These are phyloP conservation scores for Hymenochirus boettgeri DNA, from an alignment of 2,113 vertebrate genomes.

Conservation along the genomic window DNA sequence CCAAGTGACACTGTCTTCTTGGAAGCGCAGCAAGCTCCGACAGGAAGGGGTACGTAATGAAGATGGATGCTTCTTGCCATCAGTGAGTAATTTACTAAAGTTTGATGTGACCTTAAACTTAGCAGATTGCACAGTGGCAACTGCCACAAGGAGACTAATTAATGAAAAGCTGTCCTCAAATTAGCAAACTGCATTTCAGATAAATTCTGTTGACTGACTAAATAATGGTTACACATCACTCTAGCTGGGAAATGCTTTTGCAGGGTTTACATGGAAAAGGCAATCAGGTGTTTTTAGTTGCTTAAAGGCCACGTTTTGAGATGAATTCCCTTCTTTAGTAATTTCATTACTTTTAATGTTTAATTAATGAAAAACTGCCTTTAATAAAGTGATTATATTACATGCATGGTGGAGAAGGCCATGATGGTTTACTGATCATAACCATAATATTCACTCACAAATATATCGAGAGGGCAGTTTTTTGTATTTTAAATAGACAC, in stretches of 20 bases:
- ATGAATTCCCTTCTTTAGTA: no score
- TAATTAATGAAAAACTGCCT: no score
- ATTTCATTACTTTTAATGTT: no score
- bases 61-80: conserved; percentile 96
- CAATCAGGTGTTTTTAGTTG: background rate
- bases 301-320: background rate
- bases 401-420: no score
- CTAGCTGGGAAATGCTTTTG: conserved; percentile 54
- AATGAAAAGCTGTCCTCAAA: conserved; percentile 85
- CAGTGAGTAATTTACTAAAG: conserved; percentile 89
- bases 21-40: conserved; percentile 77
- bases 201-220: conserved; percentile 83
- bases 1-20: conserved; percentile 74
- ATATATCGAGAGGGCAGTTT: no score
- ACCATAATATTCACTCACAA: no score
- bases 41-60: conserved; percentile 89
- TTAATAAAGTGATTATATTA: no score
- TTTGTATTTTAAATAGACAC: no score
- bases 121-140: conserved; percentile 85
- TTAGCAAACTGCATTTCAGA: conserved; percentile 84
- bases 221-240: conserved; percentile 70
- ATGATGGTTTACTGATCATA: no score
- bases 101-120: conserved; percentile 97
- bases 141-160: conserved; percentile 93
- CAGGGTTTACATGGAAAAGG: conserved; percentile 41